Evolutionary conservation across 2,797 vertebrate genomes (phyloP).

Genomic region (Anabacerthia variegaticeps): DNA sequence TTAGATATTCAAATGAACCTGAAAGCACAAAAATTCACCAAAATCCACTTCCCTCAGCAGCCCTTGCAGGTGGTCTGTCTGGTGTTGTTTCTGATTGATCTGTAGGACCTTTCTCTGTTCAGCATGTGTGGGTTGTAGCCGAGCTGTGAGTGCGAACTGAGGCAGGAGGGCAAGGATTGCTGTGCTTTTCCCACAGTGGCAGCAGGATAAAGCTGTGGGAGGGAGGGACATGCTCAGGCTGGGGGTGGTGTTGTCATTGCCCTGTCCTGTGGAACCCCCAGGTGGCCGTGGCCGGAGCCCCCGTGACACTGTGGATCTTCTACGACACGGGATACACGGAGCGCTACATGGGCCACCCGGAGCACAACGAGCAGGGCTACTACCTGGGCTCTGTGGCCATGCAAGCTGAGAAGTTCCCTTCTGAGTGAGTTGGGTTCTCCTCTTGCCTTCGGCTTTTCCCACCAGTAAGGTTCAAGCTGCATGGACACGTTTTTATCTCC

Average conservation of each 20-base stretch:
- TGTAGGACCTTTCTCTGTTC: neutral
- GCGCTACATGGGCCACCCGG: conserved; percentile 83
- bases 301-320: conserved; percentile 84
- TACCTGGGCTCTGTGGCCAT: conserved; percentile 83
- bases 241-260: neutral
- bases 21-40: neutral
- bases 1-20: neutral
- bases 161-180: neutral
- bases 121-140: accelerated
- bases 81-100: neutral
- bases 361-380: conserved; percentile 83
- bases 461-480: neutral
- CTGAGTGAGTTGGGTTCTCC: conserved; percentile 76
- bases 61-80: neutral
- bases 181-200: neutral
- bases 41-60: neutral
- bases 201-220: neutral
- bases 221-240: accelerated
- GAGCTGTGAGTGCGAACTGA: neutral
- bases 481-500: neutral
- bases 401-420: conserved; percentile 85
- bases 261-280: neutral
- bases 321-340: conserved; percentile 85
- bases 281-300: conserved; percentile 83
- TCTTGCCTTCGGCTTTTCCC: neutral